Evolutionary conservation across 1,140 invertebrate species (phyloP), one percentile per base, ranked within the genome.

Genomic region (Adoxophyes honmai): DNA sequence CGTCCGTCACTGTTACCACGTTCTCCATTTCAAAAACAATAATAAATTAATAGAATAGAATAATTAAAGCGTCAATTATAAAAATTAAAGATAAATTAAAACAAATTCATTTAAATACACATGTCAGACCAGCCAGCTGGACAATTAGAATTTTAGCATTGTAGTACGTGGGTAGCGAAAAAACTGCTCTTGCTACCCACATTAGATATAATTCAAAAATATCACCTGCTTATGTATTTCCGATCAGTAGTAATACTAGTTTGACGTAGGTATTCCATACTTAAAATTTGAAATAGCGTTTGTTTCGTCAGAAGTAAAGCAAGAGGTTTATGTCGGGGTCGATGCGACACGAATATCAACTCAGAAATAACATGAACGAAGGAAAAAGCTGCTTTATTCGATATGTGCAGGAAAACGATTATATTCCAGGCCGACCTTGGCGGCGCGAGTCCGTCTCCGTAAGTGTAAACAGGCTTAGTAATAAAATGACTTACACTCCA

Each of bases 1-100:
- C 60, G 51, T 82, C 64, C 51, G 71, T 66, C 33, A 72, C 60
- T 39, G 67, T 73, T 14, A 79, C 34, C 10, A 73, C 34, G 11
- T 70, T 72, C 55, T 67, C 65, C 75, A 81, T 81, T 35, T 39
- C 71, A 53, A 44, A 59, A 64, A 11, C 39, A 35, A 34, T 57
- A 60, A 48, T 16, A 54, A 59, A 39, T 51, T 48, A 58, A 52
- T 52, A 59, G 16, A 54, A 57, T 52, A 14, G 34, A 57, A 48
- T 48, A 57, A 51, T 36, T 18, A 48, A 57, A 53, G 16, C 35
- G 33, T 33, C n/a, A 52, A 52, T 10, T n/a, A 56, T 15, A 1
- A 44, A 39, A 21, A 55, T 34, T 15, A 13, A 55, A 60, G 52
- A 44, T 54, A 42, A 57, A 55, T 39, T 60, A 55, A 4, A 51